Evolutionary conservation across 2,113 vertebrate genomes (phyloP), one percentile per base, ranked within the genome.

Genomic region (Grallaria varia): DNA sequence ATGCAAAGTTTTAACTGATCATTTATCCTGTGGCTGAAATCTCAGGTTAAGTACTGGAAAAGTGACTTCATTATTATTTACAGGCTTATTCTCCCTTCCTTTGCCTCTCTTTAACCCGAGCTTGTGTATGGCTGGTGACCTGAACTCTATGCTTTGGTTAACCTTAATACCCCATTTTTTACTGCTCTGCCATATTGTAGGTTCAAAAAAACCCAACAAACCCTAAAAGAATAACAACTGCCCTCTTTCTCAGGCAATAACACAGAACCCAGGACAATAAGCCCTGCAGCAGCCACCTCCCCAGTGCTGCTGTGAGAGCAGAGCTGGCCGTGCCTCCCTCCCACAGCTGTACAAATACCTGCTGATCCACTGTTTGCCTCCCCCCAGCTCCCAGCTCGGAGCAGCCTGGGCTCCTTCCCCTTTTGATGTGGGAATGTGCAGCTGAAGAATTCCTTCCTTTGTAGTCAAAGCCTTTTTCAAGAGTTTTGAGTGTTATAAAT

Each of bases 301-400:
- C 37, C 59, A 72, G n/a, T 30, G 27, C 27, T 4, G 10, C 45
- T 4, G 79, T 12, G 79, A 13, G 33, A 72, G 86, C 56, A 2
- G 37, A 15, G 67, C 85, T 76, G 73, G 81, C 72, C 1, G 2
- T 49, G 83, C 21, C 84, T 37, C 8, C 44, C 49, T 40, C 47
- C 42, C 45, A 31, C 95, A 96, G 95, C 93, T 93, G 94, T 93
- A 93, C 92, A 93, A 94, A 96, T 12, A 90, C 72, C 24, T 73
- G 80, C 33, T 49, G 45, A 20, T 10, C 49, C 91, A 10, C 73
- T 60, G 49, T 69, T 76, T 83, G 21, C 79, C 91, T 81, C 22
- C 15, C 6, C 17, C 86, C 72, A 12, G 23, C 8, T 64, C 90
- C 63, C 68, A 39, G 53, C 3, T 27, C 8, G 23, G 21, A 42